A percentile compares a stretch with the other conserved stretches of the same genome.
Conservation (phyloP, 2,113 vertebrate genomes). For the Anoura caudifer region DNA sequence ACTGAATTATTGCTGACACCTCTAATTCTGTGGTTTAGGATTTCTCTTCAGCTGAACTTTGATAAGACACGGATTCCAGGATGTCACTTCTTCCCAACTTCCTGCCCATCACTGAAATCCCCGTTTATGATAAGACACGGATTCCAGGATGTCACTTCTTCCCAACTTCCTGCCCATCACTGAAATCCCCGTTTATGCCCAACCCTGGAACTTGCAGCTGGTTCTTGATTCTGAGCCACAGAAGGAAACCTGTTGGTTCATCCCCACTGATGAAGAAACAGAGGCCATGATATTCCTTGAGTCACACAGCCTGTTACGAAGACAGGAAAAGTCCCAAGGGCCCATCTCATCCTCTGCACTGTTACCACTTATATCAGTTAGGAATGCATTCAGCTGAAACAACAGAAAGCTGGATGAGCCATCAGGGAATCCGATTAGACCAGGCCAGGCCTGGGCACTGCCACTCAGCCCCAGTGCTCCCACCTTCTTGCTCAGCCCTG, state of each 20-base stretch:
- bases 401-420: neutral
- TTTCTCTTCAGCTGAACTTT: neutral
- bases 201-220: neutral
- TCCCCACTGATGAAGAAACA: neutral
- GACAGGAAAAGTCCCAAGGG: neutral
- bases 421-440: neutral
- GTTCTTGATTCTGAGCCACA: neutral
- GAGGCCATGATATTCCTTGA: neutral
- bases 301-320: neutral
- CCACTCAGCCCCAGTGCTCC: accelerated
- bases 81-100: neutral
- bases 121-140: neutral
- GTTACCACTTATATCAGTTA: neutral
- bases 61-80: neutral
- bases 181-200: neutral
- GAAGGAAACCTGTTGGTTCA: neutral
- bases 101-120: neutral
- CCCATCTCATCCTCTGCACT: neutral
- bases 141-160: neutral
- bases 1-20: neutral
- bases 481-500: too few species aligned
- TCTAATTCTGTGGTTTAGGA: neutral
- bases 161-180: neutral
- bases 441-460: neutral
- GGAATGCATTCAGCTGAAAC: neutral